Base-by-base conservation (phyloP, 2,888 invertebrate species). In the Acanthosepion pharaonis region DNA sequence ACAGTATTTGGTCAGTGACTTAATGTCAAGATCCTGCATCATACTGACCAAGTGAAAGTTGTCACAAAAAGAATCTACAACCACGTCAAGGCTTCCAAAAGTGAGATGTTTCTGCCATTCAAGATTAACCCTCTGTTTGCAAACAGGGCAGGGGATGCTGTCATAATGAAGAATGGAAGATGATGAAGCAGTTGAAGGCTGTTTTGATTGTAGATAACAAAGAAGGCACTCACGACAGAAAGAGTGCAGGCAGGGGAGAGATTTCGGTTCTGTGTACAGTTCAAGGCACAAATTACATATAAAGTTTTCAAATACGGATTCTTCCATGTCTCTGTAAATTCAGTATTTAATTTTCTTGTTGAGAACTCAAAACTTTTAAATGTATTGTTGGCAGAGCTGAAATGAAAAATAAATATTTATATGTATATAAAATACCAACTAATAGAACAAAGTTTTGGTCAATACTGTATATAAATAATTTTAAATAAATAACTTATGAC, bases 211-310 rank as follows among this genome's bases (percentile, higher is more conserved):
- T 48, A 95, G 94, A 91, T 95, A 95, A 25, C 93, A 59, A 48
- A 92, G 92, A n/a, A 95, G 95, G 91, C 95, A 95, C 78, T 94
- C 94, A 33, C 94, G 94, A n/a, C 95, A 95, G 91, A 95, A 95
- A 20, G 95, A 95, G 94, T 95, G 95, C 55, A 95, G 94, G 59
- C 95, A 95, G 9, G 95, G 95, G 91, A 95, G 93, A 5, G 95
- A 95, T 94, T 94, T 95, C 0, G 95, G 95, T 23, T 95, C 95
- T 23, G 94, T 94, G 91, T 95, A 94, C n/a, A 94, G 94, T 94
- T 95, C 95, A 91, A 95, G 94, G 49, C 95, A 95, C 51, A 95
- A 93, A 42, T 95, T 94, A 91, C 95, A 95, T 28, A 95, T 93
- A 94, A 95, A 95, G 78, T 59, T 94, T 42, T 94, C 94, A 1